Base-by-base conservation (phyloP, 2,888 invertebrate genomes). In the Lithophane leautieri region DNA sequence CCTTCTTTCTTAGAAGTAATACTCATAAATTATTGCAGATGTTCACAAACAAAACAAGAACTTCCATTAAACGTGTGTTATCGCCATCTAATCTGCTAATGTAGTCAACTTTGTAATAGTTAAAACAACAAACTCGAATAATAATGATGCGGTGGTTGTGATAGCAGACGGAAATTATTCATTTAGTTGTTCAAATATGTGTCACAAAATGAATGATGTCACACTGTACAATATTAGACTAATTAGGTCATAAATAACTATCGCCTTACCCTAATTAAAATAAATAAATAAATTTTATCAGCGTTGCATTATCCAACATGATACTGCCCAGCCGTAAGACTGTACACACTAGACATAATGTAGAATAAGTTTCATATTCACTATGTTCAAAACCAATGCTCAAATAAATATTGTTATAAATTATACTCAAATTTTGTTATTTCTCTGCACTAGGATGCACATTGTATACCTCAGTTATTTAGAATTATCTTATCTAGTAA, bases 341-440 rank as follows among this genome's bases (percentile, higher is more conserved):
- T 78, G 78, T 77, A 76, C 28, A 75, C 83, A 81, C 74, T 82
- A 83, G 84, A 81, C 34, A 77, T 87, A 56, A 67, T 60, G 42
- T 81, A 88, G 82, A 79, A 60, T 87, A 81, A 82, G 76, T 78
- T 78, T 73, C 66, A 67, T 79, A 75, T 61, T 66, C 67, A 70
- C 72, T 69, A 68, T 71, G 71, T 87, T 86, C 71, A 79, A 85
- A 80, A 79, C 75, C 84, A 84, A 89, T 90, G 89, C 90, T 90
- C 90, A 90, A 90, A 90, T 84, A 84, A 86, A 85, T 83, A 80
- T 79, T 84, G 70, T 86, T 80, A 66, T 52, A 63, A 34, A 73
- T 14, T 61, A 75, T 44, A 74, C 12, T 58, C 8, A 22, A 67
- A 22, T 73, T 50, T 76, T 65, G 14, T 68, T 62, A 52, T 50